These are phyloP conservation scores for Etheostoma cragini DNA, from an alignment of 2,113 vertebrate genomes.

Conservation along the genomic window DNA sequence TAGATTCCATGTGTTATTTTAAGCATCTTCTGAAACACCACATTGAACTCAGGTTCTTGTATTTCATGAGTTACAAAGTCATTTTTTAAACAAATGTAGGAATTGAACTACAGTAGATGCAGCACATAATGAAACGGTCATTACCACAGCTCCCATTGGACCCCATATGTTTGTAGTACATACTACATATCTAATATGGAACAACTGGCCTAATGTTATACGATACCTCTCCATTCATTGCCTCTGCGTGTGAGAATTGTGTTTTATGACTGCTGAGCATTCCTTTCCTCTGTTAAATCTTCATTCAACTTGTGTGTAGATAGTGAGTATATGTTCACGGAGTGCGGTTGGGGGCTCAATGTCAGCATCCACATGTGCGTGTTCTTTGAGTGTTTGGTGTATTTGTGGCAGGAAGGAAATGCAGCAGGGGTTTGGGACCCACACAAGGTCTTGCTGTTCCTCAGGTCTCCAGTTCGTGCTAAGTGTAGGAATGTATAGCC, in stretches of 20 bases:
- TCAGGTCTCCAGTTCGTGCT: constrained; percentile 44
- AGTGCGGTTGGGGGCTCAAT: constrained; percentile 17
- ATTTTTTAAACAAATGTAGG: constrained; percentile 20
- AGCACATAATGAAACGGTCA: constrained; percentile 20
- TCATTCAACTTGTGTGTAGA: constrained; percentile 11
- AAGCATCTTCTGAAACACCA: constrained; percentile 3
- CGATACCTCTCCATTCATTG: constrained; percentile 26
- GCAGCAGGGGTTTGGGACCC: constrained; percentile 56
- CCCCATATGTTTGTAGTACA: constrained; percentile 20
- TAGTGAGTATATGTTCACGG: constrained; percentile 11
- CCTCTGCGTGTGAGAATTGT: constrained; percentile 16
- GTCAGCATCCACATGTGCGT: constrained; percentile 38
- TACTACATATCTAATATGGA: constrained; percentile 22
- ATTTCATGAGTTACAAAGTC: not conserved
- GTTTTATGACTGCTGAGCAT: constrained; percentile 30
- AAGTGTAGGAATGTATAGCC: constrained; percentile 74
- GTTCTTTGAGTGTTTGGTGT: constrained; percentile 7
- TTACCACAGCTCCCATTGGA: not conserved
- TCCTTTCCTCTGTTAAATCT: constrained; percentile 9
- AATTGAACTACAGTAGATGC: not conserved
- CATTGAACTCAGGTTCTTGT: not conserved
- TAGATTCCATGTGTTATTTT: not conserved
- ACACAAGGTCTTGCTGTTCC: constrained; percentile 30
- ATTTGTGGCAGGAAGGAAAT: constrained; percentile 61
- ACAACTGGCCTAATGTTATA: constrained; percentile 39